Conservation (phyloP, 2,888 invertebrate species). For the Diarsia brunnea region DNA sequence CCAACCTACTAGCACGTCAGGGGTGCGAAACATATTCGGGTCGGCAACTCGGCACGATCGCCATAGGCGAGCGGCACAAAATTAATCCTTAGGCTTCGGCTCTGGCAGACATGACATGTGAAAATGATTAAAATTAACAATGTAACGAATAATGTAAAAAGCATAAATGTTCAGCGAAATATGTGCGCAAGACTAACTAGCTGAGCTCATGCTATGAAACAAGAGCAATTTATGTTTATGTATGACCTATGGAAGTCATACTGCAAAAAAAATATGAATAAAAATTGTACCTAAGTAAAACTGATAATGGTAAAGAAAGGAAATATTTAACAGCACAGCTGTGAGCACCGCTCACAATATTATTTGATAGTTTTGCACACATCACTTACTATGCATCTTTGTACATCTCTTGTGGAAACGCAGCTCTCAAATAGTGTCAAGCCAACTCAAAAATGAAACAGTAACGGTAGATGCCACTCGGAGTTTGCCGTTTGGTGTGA, state of each 20-base stretch:
- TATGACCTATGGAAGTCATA: not conserved
- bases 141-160: too few species aligned
- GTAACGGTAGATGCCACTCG: not conserved
- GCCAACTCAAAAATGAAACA: not conserved
- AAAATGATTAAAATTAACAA: too few species aligned
- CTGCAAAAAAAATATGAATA: too few species aligned
- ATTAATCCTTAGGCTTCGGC: not conserved
- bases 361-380: not conserved
- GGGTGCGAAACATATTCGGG: not conserved
- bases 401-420: not conserved
- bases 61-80: not conserved
- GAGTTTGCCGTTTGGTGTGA: not conserved
- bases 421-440: not conserved
- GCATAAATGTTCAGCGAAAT: not conserved
- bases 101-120: not conserved
- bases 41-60: not conserved
- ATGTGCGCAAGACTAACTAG: not conserved
- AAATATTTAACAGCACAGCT: not conserved
- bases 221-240: not conserved
- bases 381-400: too few species aligned
- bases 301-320: not conserved
- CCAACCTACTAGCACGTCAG: slow-evolving; percentile 1
- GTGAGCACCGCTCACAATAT: too few species aligned
- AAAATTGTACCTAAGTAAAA: not conserved
- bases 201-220: not conserved